Percentiles rank a stretch among this genome's conserved stretches.
Evolutionary conservation across 2,797 vertebrate species (phyloP).

Genomic region (Helostoma temminkii): DNA sequence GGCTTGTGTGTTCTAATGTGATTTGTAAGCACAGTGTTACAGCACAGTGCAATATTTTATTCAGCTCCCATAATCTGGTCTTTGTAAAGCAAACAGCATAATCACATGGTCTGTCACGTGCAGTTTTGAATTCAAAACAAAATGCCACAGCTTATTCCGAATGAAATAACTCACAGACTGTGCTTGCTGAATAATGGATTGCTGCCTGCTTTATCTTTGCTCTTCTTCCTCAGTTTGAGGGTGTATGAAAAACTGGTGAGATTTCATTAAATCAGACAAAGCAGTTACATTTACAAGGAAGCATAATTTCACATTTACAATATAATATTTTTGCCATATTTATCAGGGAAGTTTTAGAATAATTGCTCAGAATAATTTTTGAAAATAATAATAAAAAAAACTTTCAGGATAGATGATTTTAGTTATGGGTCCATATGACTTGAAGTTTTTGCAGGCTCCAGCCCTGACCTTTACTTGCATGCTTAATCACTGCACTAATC

Average conservation of each 20-base stretch:
- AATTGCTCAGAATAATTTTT: slow-evolving; percentile 7
- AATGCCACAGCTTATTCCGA: neutral
- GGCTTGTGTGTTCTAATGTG: too few relatives aligned
- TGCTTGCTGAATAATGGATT: slow-evolving; percentile 2
- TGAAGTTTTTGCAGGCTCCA: slow-evolving; percentile 22
- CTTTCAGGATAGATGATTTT: neutral
- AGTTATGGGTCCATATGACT: neutral
- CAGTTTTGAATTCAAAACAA: neutral
- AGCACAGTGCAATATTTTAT: neutral
- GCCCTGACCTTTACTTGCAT: slow-evolving; percentile 57
- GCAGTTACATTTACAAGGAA: neutral
- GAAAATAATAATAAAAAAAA: too few relatives aligned
- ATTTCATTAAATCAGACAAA: slow-evolving; percentile 2
- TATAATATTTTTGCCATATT: neutral
- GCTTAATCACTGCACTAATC: slow-evolving; percentile 46
- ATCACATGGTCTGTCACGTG: neutral
- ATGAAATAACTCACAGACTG: slow-evolving; percentile 1
- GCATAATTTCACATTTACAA: neutral
- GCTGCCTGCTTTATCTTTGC: neutral
- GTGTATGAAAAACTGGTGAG: neutral
- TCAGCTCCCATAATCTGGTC: neutral
- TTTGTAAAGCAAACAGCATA: neutral
- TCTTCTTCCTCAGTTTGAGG: rapidly evolving
- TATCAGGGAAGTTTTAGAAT: neutral
- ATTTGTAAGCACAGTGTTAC: too few relatives aligned